Conservation (phyloP, 2,113 vertebrate genomes). For the Mionectes macconnelli region DNA sequence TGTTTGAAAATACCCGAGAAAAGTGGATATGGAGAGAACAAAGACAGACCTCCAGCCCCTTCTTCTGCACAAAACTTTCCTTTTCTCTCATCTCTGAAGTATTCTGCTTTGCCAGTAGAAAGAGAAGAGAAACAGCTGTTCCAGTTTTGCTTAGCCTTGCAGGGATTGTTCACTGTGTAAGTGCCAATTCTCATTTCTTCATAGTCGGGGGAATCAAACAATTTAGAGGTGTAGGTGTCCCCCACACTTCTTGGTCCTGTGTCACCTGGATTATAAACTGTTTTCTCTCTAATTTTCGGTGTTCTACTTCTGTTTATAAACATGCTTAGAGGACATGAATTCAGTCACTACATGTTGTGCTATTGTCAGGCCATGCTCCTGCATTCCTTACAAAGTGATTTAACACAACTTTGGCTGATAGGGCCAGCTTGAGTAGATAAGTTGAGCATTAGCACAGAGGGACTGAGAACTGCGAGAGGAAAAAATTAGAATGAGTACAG, state of each 20-base stretch:
- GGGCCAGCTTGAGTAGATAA: constrained; percentile 16
- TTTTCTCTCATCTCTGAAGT: constrained; percentile 36
- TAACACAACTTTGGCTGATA: constrained; percentile 47
- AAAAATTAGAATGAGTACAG: not conserved
- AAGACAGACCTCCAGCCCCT: not conserved
- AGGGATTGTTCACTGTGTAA: not conserved
- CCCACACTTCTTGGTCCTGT: not conserved
- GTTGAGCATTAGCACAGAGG: constrained; percentile 14
- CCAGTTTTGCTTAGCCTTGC: constrained; percentile 12
- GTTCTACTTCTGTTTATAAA: not conserved
- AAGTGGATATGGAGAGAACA: not conserved
- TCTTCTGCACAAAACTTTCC: constrained; percentile 32
- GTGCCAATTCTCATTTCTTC: not conserved
- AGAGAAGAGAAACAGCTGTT: constrained; percentile 50
- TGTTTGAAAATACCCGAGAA: not conserved
- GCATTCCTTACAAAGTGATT: constrained; percentile 49
- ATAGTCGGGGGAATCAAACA: accelerated
- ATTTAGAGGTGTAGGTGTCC: not conserved
- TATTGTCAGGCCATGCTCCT: not conserved
- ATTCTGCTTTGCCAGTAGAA: constrained; percentile 39
- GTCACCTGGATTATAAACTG: not conserved
- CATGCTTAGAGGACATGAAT: not conserved
- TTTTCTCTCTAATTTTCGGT: not conserved
- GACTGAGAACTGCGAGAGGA: not conserved
- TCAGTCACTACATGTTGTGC: not conserved